Evolutionary conservation across 1,140 invertebrate genomes (phyloP).

Genomic region (Cheumatopsyche charites): DNA sequence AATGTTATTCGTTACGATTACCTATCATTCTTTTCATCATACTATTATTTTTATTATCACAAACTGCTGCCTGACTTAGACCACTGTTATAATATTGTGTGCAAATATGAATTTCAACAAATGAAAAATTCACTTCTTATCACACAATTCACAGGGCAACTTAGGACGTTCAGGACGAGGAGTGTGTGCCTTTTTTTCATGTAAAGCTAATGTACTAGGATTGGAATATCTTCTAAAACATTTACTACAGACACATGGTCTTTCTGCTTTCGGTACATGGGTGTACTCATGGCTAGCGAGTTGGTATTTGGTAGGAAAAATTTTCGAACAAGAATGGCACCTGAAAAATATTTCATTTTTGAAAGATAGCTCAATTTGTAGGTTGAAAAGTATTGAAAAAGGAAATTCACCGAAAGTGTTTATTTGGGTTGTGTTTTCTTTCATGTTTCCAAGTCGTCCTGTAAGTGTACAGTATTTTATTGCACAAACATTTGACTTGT

Average conservation of each 20-base stretch:
- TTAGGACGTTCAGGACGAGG: slow-evolving; percentile 52
- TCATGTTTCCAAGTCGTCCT: slow-evolving; percentile 35
- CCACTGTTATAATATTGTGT: too few species aligned
- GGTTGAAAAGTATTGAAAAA: too few species aligned
- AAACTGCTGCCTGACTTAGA: too few species aligned
- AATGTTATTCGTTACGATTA: too few species aligned
- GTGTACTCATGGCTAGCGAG: slow-evolving; percentile 24
- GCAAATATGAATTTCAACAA: too few species aligned
- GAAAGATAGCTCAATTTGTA: too few species aligned
- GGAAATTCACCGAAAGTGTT: not conserved
- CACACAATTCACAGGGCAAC: slow-evolving; percentile 56
- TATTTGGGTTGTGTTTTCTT: slow-evolving; percentile 34
- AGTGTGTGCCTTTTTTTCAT: slow-evolving; percentile 54
- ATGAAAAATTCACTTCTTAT: slow-evolving; percentile 39
- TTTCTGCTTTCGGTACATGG: slow-evolving; percentile 43
- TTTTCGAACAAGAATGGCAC: slow-evolving; percentile 38
- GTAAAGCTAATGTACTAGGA: slow-evolving; percentile 51
- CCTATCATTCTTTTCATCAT: too few species aligned
- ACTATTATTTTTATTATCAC: too few species aligned
- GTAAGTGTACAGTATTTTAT: slow-evolving; percentile 33
- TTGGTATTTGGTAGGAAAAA: slow-evolving; percentile 29
- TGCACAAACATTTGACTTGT: slow-evolving; percentile 40
- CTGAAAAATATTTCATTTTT: not conserved
- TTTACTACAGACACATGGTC: slow-evolving; percentile 51
- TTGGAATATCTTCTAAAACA: slow-evolving; percentile 54